These are phyloP conservation scores for Cladorhizidae sp. DNA, from an alignment of 37 sponge, comb jelly and placozoan species.

Conservation along the genomic window DNA sequence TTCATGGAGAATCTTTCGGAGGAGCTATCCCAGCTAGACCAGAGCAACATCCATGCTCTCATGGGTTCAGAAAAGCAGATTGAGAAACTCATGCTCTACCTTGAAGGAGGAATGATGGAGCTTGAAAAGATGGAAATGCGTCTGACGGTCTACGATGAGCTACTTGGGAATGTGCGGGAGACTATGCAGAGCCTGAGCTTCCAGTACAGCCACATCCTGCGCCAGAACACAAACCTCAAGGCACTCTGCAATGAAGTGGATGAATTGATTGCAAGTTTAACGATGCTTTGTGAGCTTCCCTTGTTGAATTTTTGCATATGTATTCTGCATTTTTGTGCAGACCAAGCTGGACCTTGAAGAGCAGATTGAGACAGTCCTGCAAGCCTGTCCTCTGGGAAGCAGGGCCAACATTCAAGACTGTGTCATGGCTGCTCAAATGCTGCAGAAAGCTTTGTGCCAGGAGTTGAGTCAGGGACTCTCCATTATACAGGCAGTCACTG, in stretches of 20 bases:
- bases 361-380: slow-evolving; percentile 37
- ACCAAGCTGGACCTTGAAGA: slow-evolving; percentile 68
- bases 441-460: slow-evolving; percentile 39
- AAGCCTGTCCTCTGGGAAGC: slow-evolving; percentile 11
- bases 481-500: slow-evolving; percentile 65
- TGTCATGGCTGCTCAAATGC: slow-evolving; percentile 46
- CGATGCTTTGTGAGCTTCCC: background rate
- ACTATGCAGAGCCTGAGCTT: slow-evolving; percentile 60
- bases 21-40: slow-evolving; percentile 77
- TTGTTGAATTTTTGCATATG: background rate
- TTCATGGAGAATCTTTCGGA: slow-evolving; percentile 87
- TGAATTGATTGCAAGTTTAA: slow-evolving; percentile 63
- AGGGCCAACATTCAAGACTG: slow-evolving; percentile 39
- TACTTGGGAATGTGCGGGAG: slow-evolving; percentile 61
- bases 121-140: slow-evolving; percentile 58
- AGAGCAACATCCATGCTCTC: slow-evolving; percentile 78
- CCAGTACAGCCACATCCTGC: slow-evolving; percentile 58
- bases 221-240: slow-evolving; percentile 73
- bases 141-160: slow-evolving; percentile 57
- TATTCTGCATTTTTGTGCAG: slow-evolving; percentile 23
- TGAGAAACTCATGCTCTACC: slow-evolving; percentile 45
- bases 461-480: slow-evolving; percentile 52
- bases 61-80: slow-evolving; percentile 87
- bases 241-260: slow-evolving; percentile 62
- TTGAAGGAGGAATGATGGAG: slow-evolving; percentile 72